phyloP scores from a whole-genome alignment of 2,113 vertebrate genomes.

The Tachysurus vachellii region DNA sequence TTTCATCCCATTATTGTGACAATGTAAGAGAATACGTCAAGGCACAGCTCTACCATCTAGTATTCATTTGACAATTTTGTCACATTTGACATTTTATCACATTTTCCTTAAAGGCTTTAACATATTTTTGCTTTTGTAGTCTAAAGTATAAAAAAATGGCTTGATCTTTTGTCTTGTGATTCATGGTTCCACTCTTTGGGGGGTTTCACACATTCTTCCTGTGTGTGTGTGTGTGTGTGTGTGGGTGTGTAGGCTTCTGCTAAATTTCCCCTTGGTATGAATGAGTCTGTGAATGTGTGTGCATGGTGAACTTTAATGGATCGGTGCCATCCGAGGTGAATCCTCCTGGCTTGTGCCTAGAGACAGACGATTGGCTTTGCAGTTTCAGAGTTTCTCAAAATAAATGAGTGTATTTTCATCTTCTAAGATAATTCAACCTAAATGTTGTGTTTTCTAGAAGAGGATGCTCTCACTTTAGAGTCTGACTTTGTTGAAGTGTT shows the following conservation, averaged over 20 bases:
- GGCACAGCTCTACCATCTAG: neutral
- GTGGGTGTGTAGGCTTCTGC: neutral
- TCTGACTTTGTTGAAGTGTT: neutral
- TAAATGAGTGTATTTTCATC: neutral
- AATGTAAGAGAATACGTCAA: neutral
- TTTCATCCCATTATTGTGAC: conserved; percentile 5
- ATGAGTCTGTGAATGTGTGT: neutral
- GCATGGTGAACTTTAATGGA: neutral
- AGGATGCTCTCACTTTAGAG: neutral
- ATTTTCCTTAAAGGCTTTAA: neutral
- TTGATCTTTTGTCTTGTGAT: neutral
- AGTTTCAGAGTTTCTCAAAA: neutral
- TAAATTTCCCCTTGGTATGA: neutral
- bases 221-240: too few relatives aligned
- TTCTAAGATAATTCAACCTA: neutral
- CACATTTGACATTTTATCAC: neutral
- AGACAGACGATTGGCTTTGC: neutral
- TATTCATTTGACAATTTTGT: neutral
- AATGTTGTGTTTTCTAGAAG: neutral
- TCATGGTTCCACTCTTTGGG: neutral
- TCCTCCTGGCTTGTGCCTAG: neutral
- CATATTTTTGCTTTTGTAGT: neutral
- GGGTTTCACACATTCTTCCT: too few relatives aligned
- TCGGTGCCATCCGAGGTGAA: neutral
- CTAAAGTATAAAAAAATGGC: neutral